A percentile compares a stretch with the other conserved stretches of the same genome.
Evolutionary conservation across 2,113 vertebrate genomes (phyloP).

Genomic region (Willisornis vidua): DNA sequence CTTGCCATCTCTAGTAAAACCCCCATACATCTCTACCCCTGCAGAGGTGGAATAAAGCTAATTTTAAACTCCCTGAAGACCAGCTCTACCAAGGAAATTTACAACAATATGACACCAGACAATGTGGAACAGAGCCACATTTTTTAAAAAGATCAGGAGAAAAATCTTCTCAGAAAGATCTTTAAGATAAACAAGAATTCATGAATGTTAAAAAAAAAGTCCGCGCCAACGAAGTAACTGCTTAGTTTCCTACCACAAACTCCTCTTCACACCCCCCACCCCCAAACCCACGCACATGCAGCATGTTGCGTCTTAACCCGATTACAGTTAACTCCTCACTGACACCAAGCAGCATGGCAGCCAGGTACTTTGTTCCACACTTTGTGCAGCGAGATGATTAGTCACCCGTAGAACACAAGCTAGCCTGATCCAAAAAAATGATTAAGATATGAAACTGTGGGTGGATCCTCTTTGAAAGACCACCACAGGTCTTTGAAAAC

Average conservation of each 20-base stretch:
- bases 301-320: neutral
- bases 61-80: conserved; percentile 17
- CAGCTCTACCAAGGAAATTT: neutral
- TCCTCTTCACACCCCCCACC: neutral
- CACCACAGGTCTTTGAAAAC: conserved; percentile 11
- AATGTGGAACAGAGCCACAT: neutral
- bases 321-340: neutral
- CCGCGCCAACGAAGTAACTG: neutral
- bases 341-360: neutral
- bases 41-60: neutral
- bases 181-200: conserved; percentile 20
- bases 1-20: neutral
- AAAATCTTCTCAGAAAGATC: neutral
- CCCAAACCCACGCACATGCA: neutral
- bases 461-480: conserved; percentile 14
- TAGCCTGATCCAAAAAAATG: neutral
- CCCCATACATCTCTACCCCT: neutral
- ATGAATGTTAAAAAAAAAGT: conserved; percentile 1
- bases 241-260: conserved; percentile 52
- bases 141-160: neutral
- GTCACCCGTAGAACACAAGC: neutral
- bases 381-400: neutral
- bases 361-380: conserved; percentile 4
- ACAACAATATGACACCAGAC: neutral
- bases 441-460: neutral